A percentile compares a stretch with the other conserved stretches of the same genome.
Evolutionary conservation across 2,113 vertebrate species (phyloP).

Genomic region (Serilophus lunatus): DNA sequence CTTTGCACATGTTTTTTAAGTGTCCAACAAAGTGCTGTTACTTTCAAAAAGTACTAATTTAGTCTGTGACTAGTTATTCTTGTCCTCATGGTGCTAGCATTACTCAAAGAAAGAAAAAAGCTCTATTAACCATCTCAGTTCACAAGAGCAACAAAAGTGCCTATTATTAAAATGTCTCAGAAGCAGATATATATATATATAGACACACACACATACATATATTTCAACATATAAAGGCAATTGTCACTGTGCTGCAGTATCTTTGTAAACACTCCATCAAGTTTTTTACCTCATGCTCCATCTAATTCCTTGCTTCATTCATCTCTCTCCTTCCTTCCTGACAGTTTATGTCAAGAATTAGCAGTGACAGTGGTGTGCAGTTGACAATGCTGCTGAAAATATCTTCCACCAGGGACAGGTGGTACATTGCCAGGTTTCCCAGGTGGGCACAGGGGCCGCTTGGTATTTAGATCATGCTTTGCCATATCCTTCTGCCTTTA

Average conservation of each 20-base stretch:
- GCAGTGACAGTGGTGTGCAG: neutral
- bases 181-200: neutral
- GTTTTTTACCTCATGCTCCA: neutral
- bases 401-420: neutral
- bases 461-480: conserved; percentile 1
- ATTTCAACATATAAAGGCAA: neutral
- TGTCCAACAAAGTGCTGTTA: neutral
- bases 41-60: neutral
- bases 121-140: neutral
- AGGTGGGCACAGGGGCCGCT: neutral
- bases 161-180: neutral
- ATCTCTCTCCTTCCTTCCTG: neutral
- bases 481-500: neutral
- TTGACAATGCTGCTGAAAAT: neutral
- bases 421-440: neutral
- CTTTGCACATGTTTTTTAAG: neutral
- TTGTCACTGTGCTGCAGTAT: neutral
- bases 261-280: neutral
- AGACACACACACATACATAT: neutral
- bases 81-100: neutral
- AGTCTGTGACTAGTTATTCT: neutral
- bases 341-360: neutral
- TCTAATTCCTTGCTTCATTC: neutral
- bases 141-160: neutral
- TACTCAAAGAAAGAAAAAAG: neutral